phyloP scores from a whole-genome alignment of 2,113 vertebrate genomes.

The Naja naja region DNA sequence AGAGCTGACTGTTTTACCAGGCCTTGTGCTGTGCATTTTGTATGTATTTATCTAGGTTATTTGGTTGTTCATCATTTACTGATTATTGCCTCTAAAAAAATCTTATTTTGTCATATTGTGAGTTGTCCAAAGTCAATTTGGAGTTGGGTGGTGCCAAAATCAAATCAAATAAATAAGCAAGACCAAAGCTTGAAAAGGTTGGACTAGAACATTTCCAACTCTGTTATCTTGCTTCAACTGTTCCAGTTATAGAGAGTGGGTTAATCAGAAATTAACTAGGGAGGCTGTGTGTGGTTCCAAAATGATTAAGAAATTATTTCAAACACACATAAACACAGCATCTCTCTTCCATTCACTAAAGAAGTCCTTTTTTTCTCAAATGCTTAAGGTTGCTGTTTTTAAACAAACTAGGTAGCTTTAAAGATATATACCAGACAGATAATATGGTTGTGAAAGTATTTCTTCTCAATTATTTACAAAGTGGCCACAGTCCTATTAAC shows the following conservation, averaged over 20 bases:
- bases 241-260: neutral
- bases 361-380: neutral
- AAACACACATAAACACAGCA: neutral
- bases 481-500: neutral
- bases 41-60: neutral
- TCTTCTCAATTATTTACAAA: neutral
- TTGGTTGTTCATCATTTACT: neutral
- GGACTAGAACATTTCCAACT: neutral
- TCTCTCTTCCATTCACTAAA: neutral
- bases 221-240: neutral
- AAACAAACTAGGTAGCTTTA: neutral
- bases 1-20: neutral
- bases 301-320: neutral
- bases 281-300: neutral
- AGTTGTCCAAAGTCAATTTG: neutral
- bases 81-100: neutral
- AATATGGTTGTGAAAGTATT: neutral
- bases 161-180: neutral
- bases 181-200: neutral
- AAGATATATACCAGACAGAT: neutral
- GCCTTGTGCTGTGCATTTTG: neutral
- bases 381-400: neutral
- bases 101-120: neutral
- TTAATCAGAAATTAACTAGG: neutral
- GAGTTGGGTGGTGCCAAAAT: neutral